Evolutionary conservation across 2,113 vertebrate species (phyloP).

Genomic region (Notarius lentiginosus): DNA sequence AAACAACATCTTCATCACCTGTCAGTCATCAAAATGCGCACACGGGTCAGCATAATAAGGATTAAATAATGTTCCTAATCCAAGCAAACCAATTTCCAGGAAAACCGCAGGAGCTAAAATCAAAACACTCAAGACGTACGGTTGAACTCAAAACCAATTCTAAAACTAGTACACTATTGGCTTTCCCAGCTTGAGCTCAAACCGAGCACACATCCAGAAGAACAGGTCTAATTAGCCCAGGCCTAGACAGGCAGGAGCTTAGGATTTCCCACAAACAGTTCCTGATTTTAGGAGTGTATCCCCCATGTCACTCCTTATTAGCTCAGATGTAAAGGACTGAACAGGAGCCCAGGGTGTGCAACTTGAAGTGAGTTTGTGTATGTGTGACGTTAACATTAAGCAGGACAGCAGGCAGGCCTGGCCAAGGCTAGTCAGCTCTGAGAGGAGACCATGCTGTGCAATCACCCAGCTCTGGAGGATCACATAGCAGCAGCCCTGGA

Average conservation of each 20-base stretch:
- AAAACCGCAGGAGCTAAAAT: not conserved
- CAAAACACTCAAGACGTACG: not conserved
- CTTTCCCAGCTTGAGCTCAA: not conserved
- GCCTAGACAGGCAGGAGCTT: constrained; percentile 24
- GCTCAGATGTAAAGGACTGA: constrained; percentile 43
- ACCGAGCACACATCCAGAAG: constrained; percentile 15
- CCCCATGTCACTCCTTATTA: constrained; percentile 46
- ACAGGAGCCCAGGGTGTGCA: constrained; percentile 30
- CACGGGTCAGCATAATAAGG: not conserved
- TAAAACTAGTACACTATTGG: too few relatives aligned
- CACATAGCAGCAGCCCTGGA: constrained; percentile 89
- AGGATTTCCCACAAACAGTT: constrained; percentile 45
- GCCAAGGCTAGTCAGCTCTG: constrained; percentile 52
- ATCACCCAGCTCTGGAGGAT: constrained; percentile 92
- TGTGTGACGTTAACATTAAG: constrained; percentile 61
- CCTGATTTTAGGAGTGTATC: constrained; percentile 54
- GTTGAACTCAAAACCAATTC: not conserved
- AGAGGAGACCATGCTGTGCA: constrained; percentile 85
- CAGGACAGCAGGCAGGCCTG: constrained; percentile 65
- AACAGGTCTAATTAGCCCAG: constrained; percentile 14
- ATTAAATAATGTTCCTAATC: not conserved
- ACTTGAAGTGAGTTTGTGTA: constrained; percentile 41
- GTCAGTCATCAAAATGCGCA: constrained; percentile 58
- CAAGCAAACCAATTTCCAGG: not conserved
- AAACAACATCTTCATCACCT: constrained; percentile 93